phyloP scores from a whole-genome alignment of 2,797 vertebrate species.

The Poecilia wingei region DNA sequence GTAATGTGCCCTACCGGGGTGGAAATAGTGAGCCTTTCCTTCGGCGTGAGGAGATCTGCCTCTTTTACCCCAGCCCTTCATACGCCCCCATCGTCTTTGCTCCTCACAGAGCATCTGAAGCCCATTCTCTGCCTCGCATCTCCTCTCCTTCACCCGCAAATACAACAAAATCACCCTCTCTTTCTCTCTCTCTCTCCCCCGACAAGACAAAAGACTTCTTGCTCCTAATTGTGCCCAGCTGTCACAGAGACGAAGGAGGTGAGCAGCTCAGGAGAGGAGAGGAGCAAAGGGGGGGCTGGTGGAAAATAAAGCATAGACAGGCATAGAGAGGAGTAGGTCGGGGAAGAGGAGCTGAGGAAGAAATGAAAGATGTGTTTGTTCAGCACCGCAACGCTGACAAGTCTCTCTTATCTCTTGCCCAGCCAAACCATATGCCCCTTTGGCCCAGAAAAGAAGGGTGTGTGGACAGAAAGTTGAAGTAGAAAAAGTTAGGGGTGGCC shows the following conservation, averaged over 20 bases:
- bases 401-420: constrained; percentile 79
- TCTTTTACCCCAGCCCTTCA: constrained; percentile 58
- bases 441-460: constrained; percentile 40
- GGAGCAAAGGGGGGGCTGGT: background rate
- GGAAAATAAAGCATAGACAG: constrained; percentile 2
- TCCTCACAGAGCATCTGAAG: constrained; percentile 71
- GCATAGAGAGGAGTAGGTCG: constrained; percentile 17
- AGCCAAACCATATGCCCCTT: constrained; percentile 72
- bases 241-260: constrained; percentile 62
- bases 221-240: constrained; percentile 75
- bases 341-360: constrained; percentile 53
- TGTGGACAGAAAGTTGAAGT: constrained; percentile 58
- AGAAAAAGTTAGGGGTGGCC: constrained; percentile 26
- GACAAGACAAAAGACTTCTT: constrained; percentile 60
- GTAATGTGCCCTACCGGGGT: constrained; percentile 65
- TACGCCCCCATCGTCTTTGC: constrained; percentile 22
- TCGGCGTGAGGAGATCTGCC: constrained; percentile 64
- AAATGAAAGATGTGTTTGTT: constrained; percentile 78
- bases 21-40: constrained; percentile 68
- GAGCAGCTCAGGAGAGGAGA: constrained; percentile 44
- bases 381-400: constrained; percentile 73
- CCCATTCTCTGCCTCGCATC: constrained; percentile 64
- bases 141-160: constrained; percentile 70
- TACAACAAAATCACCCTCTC: constrained; percentile 53
- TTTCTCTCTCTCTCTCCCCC: background rate